A percentile compares a stretch with the other conserved stretches of the same genome.
phyloP scores from a whole-genome alignment of 2,113 vertebrate genomes.

The Macquaria australasica region DNA sequence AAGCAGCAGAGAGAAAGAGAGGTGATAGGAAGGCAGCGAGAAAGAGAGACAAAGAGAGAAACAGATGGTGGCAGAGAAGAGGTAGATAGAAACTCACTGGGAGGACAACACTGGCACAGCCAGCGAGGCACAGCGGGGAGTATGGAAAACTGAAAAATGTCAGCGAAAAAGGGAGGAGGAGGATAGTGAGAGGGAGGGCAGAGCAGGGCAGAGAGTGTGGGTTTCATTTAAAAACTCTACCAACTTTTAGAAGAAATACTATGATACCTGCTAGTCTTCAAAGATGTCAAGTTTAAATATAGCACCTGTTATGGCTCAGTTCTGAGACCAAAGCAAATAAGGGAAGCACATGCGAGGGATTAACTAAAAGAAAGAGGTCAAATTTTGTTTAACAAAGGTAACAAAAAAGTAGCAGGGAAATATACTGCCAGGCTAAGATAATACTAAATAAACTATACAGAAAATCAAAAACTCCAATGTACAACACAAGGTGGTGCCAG shows the following conservation, averaged over 20 bases:
- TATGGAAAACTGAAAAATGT: conserved; percentile 63
- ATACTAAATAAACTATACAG: not conserved
- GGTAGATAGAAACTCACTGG: conserved; percentile 71
- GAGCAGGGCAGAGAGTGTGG: conserved; percentile 31
- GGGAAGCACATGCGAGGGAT: not conserved
- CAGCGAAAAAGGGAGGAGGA: conserved; percentile 57
- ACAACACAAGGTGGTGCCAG: conserved; percentile 11
- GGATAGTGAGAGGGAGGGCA: conserved; percentile 38
- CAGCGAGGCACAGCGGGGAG: conserved; percentile 65
- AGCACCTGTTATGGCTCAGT: not conserved
- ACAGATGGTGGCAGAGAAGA: conserved; percentile 76
- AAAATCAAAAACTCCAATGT: not conserved
- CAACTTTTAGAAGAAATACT: conserved; percentile 27
- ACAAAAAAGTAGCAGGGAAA: not conserved
- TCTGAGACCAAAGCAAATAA: not conserved
- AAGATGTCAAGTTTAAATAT: conserved; percentile 4
- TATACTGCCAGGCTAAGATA: not conserved
- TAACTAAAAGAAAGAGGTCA: not conserved
- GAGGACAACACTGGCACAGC: conserved; percentile 69
- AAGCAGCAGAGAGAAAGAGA: conserved; percentile 42
- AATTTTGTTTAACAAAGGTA: not conserved
- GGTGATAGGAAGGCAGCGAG: conserved; percentile 32
- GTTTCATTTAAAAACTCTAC: conserved; percentile 14
- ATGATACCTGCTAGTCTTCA: not conserved
- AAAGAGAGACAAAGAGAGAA: conserved; percentile 51